Conservation (phyloP, 2,797 vertebrate species). For the Numenius phaeopus region DNA sequence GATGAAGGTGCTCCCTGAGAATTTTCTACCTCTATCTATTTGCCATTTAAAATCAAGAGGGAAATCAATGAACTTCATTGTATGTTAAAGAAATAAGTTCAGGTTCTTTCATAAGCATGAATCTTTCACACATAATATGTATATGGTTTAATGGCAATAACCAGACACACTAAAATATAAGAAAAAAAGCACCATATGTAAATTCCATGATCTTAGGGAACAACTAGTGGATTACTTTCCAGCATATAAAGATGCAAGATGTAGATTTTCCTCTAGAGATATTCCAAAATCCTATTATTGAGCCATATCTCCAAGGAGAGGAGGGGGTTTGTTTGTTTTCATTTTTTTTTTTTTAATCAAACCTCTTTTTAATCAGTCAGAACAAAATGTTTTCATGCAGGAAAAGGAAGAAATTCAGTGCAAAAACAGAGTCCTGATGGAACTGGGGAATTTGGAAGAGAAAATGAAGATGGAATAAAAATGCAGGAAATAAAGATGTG, state of each 20-base stretch:
- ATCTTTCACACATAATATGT: conserved; percentile 1
- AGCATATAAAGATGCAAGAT: conserved; percentile 37
- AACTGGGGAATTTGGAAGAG: neutral
- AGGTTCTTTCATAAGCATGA: conserved; percentile 4
- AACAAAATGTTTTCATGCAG: neutral
- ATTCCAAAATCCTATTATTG: conserved; percentile 62
- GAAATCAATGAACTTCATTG: neutral
- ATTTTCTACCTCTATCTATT: neutral
- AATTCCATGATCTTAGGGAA: conserved; percentile 57
- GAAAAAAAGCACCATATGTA: conserved; percentile 24
- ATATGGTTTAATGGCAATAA: conserved; percentile 49
- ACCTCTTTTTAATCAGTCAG: conserved; percentile 38
- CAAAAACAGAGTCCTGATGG: neutral
- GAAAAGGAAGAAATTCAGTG: neutral
- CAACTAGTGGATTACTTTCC: conserved; percentile 55
- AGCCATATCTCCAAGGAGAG: conserved; percentile 1
- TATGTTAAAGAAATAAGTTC: neutral
- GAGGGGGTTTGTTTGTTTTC: neutral
- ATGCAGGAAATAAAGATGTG: neutral
- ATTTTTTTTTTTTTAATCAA: conserved; percentile 28
- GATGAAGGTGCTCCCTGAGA: neutral
- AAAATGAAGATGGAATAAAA: conserved; percentile 38
- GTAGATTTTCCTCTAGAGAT: conserved; percentile 58
- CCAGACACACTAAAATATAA: conserved; percentile 17
- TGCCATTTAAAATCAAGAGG: neutral